phyloP scores from a whole-genome alignment of 2,113 vertebrate genomes.

The Eptesicus fuscus region DNA sequence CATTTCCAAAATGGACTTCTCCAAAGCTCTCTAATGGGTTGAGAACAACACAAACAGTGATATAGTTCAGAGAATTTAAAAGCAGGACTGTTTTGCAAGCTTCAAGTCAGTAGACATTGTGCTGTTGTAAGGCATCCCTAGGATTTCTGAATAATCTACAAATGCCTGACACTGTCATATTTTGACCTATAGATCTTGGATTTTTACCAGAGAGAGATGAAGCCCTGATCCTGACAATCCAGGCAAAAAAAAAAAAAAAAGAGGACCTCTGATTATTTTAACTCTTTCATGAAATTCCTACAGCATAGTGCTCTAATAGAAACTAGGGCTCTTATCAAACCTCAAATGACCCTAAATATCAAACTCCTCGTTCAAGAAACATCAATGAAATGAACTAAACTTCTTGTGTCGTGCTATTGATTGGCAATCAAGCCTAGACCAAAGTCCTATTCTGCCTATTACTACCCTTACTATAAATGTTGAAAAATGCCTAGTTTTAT shows the following conservation, averaged over 20 bases:
- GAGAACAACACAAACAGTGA: background rate
- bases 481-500: slow-evolving; percentile 23
- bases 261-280: slow-evolving; percentile 62
- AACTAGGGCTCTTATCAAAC: background rate
- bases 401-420: background rate
- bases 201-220: slow-evolving; percentile 54
- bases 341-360: background rate
- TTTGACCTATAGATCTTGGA: slow-evolving; percentile 49
- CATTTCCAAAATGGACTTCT: slow-evolving; percentile 15
- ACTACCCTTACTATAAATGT: background rate
- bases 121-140: slow-evolving; percentile 5
- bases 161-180: slow-evolving; percentile 55
- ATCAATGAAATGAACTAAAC: slow-evolving; percentile 23
- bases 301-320: slow-evolving; percentile 18
- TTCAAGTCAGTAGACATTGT: background rate
- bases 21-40: background rate
- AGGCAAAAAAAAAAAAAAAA: background rate
- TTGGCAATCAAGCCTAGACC: slow-evolving; percentile 4
- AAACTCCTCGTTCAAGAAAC: slow-evolving; percentile 29
- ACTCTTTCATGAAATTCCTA: slow-evolving; percentile 30
- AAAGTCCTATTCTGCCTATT: background rate
- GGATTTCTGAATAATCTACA: slow-evolving; percentile 61
- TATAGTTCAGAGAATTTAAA: slow-evolving; percentile 23
- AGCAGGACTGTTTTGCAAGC: slow-evolving; percentile 2
- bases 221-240: slow-evolving; percentile 38